These are phyloP conservation scores for Gryllus bimaculatus DNA, from an alignment of 1,140 invertebrate genomes.

Conservation along the genomic window DNA sequence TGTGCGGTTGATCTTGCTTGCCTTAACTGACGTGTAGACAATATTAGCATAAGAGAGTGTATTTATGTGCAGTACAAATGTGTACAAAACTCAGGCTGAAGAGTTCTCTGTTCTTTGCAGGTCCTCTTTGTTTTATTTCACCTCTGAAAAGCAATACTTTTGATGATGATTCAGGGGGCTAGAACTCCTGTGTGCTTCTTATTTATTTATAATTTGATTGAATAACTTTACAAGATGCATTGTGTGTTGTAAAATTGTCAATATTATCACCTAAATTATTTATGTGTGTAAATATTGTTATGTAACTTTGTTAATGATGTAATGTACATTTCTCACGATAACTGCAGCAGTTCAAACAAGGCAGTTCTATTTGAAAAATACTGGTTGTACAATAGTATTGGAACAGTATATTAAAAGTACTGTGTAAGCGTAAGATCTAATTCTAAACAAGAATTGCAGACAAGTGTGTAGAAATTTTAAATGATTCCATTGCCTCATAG, in stretches of 20 bases:
- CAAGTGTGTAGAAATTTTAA: not conserved
- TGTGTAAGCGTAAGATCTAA: too few species aligned
- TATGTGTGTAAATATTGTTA: conserved; percentile 6
- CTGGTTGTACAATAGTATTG: too few species aligned
- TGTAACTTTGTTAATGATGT: not conserved
- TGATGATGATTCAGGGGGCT: not conserved
- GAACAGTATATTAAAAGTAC: too few species aligned
- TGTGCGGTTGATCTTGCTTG: not conserved
- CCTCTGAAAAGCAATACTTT: not conserved
- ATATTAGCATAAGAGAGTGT: not conserved
- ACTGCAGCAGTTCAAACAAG: not conserved
- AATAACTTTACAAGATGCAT: not conserved
- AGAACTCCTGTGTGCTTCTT: not conserved
- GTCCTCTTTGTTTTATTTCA: not conserved
- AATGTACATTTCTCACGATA: not conserved
- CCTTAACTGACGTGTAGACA: not conserved
- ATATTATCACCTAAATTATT: not conserved
- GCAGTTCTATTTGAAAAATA: too few species aligned
- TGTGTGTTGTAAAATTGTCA: conserved; percentile 5
- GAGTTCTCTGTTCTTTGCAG: not conserved
- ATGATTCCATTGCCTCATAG: not conserved
- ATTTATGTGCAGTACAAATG: conserved; percentile 5
- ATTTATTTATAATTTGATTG: not conserved
- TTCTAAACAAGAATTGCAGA: too few species aligned
- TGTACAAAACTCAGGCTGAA: not conserved